Base-by-base conservation (phyloP, 1,140 invertebrate species). In the Acromyrmex echinatior region DNA sequence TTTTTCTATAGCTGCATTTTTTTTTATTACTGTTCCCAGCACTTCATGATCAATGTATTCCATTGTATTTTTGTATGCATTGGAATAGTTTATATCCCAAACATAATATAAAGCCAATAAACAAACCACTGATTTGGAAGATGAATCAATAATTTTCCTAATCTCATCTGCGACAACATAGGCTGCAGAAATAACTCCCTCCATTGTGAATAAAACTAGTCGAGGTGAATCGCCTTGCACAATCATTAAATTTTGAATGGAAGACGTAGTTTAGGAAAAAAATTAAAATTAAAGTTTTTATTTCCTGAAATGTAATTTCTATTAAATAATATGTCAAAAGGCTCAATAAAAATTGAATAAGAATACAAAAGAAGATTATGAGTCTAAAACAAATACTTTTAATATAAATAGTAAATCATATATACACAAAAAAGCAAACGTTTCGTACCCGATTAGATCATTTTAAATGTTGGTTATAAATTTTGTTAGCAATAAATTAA, bases 161-260 rank as follows among this genome's bases (percentile, higher is more conserved):
- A 63, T 28, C 12, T 63, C 3, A 63, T 63, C 62, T 63, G 62
- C 62, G 62, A 63, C 62, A 7, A 63, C 28, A 63, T 63, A 63
- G 25, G 60, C 60, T 63, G 60, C 10, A 63, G 60, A 10, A 63
- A 63, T 63, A 63, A 12, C 25, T 31, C 25, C 25, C 25, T 63
- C 60, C 60, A 63, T 63, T 63, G 25, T 63, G 10, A 63, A 28
- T 25, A 63, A 31, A 31, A 63, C 60, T 63, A 63, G 12, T 63
- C 60, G 60, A 63, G 60, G 60, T 63, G 25, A 63, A 28, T 63
- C 60, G 28, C 28, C 28, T 28, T 28, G 1, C 25, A 31, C 9
- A 14, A 10, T 63, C 10, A 63, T 63, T 63, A 63, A 63, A 63
- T 28, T 25, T 63, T 63, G 60, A 25, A 25, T 63, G 9, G 60